Evolutionary conservation across 23 tunicate genomes (phyloP).

Genomic region (Styela plicata): DNA sequence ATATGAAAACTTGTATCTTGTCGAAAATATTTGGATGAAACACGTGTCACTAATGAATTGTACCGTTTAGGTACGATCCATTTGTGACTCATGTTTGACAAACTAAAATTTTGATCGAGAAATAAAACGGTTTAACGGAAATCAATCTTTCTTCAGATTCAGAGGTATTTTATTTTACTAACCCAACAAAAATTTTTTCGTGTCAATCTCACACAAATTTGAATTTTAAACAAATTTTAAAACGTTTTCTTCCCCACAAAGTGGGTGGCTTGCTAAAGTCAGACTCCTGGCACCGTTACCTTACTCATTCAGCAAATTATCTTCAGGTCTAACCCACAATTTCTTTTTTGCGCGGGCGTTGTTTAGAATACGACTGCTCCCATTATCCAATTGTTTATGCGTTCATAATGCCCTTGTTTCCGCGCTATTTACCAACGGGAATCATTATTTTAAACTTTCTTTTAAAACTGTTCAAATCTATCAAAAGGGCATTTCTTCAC

Average conservation of each 20-base stretch:
- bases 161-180: too few relatives aligned
- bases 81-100: too few relatives aligned
- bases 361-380: neutral
- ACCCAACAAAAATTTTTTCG: too few relatives aligned
- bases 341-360: neutral
- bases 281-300: neutral
- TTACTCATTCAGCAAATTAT: neutral
- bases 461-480: too few relatives aligned
- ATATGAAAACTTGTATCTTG: too few relatives aligned
- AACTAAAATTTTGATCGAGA: too few relatives aligned
- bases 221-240: neutral
- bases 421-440: neutral
- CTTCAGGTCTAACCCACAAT: neutral
- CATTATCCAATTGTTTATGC: neutral
- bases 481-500: neutral
- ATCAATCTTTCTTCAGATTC: too few relatives aligned
- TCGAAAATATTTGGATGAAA: too few relatives aligned
- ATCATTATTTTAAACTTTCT: neutral
- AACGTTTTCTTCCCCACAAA: neutral
- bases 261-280: neutral
- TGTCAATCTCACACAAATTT: too few relatives aligned
- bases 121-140: too few relatives aligned
- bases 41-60: too few relatives aligned
- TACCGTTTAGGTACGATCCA: too few relatives aligned
- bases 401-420: neutral